Base-by-base conservation (phyloP, 2,888 invertebrate genomes). In the Chorisops tibialis region DNA sequence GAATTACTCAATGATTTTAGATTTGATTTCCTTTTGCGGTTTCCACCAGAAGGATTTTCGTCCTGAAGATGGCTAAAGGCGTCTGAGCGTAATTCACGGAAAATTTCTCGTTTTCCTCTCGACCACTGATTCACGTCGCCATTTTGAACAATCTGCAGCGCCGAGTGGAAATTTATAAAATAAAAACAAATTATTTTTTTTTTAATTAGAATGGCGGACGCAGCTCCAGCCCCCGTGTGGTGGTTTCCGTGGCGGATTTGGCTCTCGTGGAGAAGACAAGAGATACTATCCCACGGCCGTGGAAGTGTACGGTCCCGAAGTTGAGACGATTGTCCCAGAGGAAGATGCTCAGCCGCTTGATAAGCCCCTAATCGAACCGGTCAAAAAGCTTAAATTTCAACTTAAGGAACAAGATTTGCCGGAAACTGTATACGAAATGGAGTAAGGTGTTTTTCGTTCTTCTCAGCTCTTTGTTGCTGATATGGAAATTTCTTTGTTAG, bases 181-280 rank as follows among this genome's bases (percentile, higher is more conserved):
- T 51, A 19, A 51, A 35, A 43, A n/a, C n/a, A n/a, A n/a, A n/a
- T n/a, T n/a, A n/a, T n/a, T n/a, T n/a, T 38, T 49, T 61, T 43
- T 54, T 58, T 68, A 76, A 76, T 1, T 37, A 89, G 88, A 84
- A 96, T 96, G 96, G 96, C 96, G 92, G 96, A 96, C 91, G 88
- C 93, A 85, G 94, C 93, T 91, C 93, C 95, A 88, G 95, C 94
- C 93, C 89, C n/a, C 99, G 99, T 70, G 93, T 82, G 91, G 93
- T 82, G 92, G 92, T 79, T 91, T 91, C 79, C 87, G 93, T 75
- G 92, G 89, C 75, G 92, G 93, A 74, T 91, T 92, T 81, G 93
- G 93, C 70, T 84, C 87, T 72, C 83, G 88, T 72, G 82, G 74
- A 68, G 99, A 99, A 78, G 99, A 99, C 75, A 99, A 99, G 80